Percentiles rank a stretch among this genome's conserved stretches.
Evolutionary conservation across 2,113 vertebrate species (phyloP).

Genomic region (Hirundichthys speculiger): DNA sequence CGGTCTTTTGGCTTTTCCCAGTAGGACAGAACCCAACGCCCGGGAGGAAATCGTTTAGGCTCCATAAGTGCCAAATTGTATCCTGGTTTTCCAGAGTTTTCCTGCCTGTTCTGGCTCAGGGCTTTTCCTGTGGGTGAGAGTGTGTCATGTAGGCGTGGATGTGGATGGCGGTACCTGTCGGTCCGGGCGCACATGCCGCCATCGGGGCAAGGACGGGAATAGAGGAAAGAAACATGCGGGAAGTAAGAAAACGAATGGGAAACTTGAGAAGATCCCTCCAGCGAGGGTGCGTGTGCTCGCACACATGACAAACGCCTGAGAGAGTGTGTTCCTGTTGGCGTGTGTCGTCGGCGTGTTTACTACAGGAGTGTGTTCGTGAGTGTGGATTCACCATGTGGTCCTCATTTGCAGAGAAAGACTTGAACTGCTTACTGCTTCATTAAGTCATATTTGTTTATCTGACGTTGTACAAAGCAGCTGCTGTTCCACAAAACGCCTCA

Average conservation of each 20-base stretch:
- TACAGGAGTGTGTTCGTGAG: conserved; percentile 30
- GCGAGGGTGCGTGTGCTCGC: background rate
- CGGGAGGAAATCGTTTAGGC: conserved; percentile 99
- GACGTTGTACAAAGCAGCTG: conserved; percentile 66
- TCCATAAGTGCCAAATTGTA: conserved; percentile 99
- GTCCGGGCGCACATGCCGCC: background rate
- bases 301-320: conserved; percentile 33
- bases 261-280: conserved; percentile 28
- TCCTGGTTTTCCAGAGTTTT: conserved; percentile 99
- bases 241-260: conserved; percentile 1
- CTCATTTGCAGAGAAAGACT: conserved; percentile 75
- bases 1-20: conserved; percentile 99
- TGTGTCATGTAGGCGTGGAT: conserved; percentile 69
- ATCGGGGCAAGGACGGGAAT: background rate
- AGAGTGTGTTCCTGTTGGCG: conserved; percentile 23
- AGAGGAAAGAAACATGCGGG: background rate
- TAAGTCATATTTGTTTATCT: conserved; percentile 76
- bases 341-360: conserved; percentile 39
- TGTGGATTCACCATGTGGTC: conserved; percentile 70
- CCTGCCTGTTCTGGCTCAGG: conserved; percentile 90
- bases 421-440: conserved; percentile 69
- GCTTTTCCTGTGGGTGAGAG: conserved; percentile 86
- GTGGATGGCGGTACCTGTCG: conserved; percentile 9
- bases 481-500: conserved; percentile 29
- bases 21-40: conserved; percentile 98